Evolutionary conservation across 2,888 invertebrate species (phyloP).

Genomic region (Spodoptera littoralis): DNA sequence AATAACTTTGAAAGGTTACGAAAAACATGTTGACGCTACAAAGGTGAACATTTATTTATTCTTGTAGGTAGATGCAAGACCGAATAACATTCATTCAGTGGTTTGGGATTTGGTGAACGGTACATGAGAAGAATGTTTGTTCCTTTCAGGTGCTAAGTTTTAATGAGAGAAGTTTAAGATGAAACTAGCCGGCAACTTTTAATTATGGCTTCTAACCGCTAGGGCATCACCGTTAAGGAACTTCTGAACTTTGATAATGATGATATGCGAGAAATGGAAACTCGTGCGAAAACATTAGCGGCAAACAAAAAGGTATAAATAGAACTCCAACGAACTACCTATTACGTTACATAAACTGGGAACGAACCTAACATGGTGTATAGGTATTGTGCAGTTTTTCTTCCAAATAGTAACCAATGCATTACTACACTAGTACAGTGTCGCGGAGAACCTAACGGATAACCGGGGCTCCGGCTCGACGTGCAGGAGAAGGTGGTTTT

Average conservation of each 20-base stretch:
- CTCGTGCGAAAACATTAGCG: constrained; percentile 56
- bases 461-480: too few species aligned
- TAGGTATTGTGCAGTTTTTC: too few species aligned
- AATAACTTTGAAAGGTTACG: constrained; percentile 1
- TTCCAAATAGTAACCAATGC: too few species aligned
- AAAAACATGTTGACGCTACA: not conserved
- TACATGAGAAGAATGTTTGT: constrained; percentile 78
- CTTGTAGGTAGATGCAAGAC: constrained; percentile 8
- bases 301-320: constrained; percentile 36
- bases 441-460: too few species aligned
- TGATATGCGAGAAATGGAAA: constrained; percentile 68
- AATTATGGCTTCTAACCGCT: constrained; percentile 80
- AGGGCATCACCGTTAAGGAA: constrained; percentile 68
- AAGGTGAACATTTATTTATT: constrained; percentile 1
- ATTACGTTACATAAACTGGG: constrained; percentile 1
- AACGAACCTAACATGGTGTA: constrained; percentile 31
- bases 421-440: too few species aligned
- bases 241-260: constrained; percentile 74
- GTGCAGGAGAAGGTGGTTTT: too few species aligned
- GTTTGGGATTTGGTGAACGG: constrained; percentile 69
- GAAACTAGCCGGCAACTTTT: constrained; percentile 83
- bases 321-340: constrained; percentile 6
- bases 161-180: constrained; percentile 84
- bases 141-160: constrained; percentile 82
- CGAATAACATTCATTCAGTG: constrained; percentile 49